Evolutionary conservation across 2,113 vertebrate species (phyloP).

Genomic region (Notiomystis cincta): DNA sequence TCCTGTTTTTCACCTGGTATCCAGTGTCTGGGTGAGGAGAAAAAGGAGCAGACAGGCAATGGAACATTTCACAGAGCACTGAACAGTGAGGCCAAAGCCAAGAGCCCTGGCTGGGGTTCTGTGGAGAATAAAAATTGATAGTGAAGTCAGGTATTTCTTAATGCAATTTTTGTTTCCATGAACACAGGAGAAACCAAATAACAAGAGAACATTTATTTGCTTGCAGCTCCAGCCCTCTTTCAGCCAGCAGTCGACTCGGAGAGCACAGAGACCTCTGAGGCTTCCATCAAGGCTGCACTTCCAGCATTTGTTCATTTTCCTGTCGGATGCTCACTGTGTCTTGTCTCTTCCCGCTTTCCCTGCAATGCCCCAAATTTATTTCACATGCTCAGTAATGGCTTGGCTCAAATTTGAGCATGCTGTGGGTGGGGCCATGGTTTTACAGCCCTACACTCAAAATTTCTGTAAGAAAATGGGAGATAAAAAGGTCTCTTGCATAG

Average conservation of each 20-base stretch:
- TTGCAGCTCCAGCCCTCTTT: not conserved
- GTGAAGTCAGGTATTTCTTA: not conserved
- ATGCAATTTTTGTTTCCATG: not conserved
- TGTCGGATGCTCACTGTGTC: not conserved
- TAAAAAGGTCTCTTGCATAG: not conserved
- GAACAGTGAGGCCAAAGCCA: not conserved
- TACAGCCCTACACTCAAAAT: not conserved
- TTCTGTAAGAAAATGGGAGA: not conserved
- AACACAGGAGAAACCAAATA: not conserved
- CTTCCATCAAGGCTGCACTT: not conserved
- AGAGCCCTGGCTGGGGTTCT: not conserved
- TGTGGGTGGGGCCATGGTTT: not conserved
- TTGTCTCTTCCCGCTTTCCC: not conserved
- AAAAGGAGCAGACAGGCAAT: not conserved
- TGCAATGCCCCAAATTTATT: not conserved
- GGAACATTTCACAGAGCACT: not conserved
- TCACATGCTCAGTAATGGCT: not conserved
- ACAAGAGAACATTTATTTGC: not conserved
- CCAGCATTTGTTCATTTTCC: not conserved
- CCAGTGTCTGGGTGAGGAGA: accelerated
- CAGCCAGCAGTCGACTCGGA: not conserved
- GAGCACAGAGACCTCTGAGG: not conserved
- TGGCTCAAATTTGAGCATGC: not conserved
- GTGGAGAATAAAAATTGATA: not conserved
- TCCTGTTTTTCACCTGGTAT: accelerated